Evolutionary conservation across 1,140 invertebrate species (phyloP).

Genomic region (Goniozus legneri): DNA sequence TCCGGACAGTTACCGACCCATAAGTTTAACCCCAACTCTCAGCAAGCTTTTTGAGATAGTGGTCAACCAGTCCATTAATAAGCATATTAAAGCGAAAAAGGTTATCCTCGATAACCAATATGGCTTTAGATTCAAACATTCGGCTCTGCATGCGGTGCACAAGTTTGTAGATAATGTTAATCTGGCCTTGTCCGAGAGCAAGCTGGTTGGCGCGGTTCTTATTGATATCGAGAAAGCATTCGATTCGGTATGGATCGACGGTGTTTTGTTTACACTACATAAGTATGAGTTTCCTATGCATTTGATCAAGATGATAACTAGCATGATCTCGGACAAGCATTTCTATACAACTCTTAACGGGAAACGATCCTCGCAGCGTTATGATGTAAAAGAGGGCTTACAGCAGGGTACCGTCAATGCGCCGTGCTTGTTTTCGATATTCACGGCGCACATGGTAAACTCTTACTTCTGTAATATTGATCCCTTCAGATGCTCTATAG

Average conservation of each 20-base stretch:
- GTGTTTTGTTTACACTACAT: slow-evolving; percentile 13
- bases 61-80: not conserved
- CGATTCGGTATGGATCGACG: slow-evolving; percentile 15
- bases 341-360: no score
- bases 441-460: no score
- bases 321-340: no score
- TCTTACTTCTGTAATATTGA: no score
- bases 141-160: slow-evolving; percentile 20
- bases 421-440: no score
- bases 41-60: slow-evolving; percentile 11
- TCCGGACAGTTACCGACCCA: slow-evolving; percentile 3
- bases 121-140: slow-evolving; percentile 9
- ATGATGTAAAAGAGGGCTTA: no score
- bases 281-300: slow-evolving; percentile 4
- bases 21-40: slow-evolving; percentile 4
- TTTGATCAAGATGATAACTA: no score
- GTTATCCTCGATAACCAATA: not conserved
- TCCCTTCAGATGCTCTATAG: no score
- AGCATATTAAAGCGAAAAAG: not conserved
- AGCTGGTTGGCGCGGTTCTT: slow-evolving; percentile 19
- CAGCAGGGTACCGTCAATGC: no score
- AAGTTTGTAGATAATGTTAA: slow-evolving; percentile 18
- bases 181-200: slow-evolving; percentile 16
- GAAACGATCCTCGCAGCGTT: no score
- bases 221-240: slow-evolving; percentile 11